Conservation (phyloP, 2,888 invertebrate genomes). For the Amphipoea lucens region DNA sequence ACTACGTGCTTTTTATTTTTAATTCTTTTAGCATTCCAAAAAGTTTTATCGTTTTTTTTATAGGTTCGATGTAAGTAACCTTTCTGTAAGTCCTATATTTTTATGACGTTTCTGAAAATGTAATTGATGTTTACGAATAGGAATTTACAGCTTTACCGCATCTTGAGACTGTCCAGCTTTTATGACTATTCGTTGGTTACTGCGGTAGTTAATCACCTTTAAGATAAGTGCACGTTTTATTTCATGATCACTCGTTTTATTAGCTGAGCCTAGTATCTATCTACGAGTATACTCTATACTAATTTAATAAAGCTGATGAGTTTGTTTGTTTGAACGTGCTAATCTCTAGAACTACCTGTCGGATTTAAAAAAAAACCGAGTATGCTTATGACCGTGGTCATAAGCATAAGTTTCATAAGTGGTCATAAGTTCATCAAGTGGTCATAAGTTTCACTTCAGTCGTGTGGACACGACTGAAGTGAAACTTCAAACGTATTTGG, state of each 20-base stretch:
- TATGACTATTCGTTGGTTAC: conserved; percentile 19
- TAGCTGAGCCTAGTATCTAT: not conserved
- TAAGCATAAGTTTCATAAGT: no score
- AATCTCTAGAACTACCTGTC: not conserved
- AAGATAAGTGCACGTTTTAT: conserved; percentile 31
- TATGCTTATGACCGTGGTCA: no score
- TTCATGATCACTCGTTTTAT: conserved; percentile 1
- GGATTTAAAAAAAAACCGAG: not conserved
- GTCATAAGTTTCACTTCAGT: no score
- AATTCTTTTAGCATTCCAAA: not conserved
- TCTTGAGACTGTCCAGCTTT: conserved; percentile 25
- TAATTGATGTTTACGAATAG: conserved; percentile 10
- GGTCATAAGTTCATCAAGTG: no score
- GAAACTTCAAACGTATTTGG: no score
- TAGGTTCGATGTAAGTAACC: not conserved
- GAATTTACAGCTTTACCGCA: conserved; percentile 36
- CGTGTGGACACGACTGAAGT: no score
- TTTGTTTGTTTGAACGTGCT: not conserved
- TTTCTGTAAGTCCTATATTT: not conserved
- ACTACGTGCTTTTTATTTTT: conserved; percentile 10
- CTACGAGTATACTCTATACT: not conserved
- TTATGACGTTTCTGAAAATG: conserved; percentile 18
- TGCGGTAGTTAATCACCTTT: conserved; percentile 21
- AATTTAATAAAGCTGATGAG: not conserved
- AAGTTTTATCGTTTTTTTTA: not conserved